A percentile compares a stretch with the other conserved stretches of the same genome.
phyloP scores from a whole-genome alignment of 2,888 invertebrate genomes.

The Watsonalla binaria region DNA sequence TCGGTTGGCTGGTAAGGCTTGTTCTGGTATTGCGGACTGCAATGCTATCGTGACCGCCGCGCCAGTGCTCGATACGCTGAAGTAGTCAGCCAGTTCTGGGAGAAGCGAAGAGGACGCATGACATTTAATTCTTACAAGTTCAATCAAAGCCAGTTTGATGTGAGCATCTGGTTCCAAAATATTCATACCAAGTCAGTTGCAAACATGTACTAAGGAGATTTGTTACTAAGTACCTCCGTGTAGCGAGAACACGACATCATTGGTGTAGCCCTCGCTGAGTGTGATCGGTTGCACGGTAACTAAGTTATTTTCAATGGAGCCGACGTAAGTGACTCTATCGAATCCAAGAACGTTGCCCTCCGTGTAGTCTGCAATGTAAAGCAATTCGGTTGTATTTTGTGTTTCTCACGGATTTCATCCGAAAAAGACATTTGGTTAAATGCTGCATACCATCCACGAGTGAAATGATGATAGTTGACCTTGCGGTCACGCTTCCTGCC shows the following conservation, averaged over 20 bases:
- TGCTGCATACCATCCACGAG: constrained; percentile 17
- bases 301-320: constrained; percentile 17
- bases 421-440: too few species aligned
- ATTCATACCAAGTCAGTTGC: too few species aligned
- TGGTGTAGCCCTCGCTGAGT: constrained; percentile 23
- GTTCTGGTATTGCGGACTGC: constrained; percentile 14
- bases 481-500: constrained; percentile 12
- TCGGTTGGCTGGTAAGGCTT: constrained; percentile 14
- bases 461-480: constrained; percentile 24
- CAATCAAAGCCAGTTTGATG: neutral
- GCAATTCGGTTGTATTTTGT: neutral
- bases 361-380: neutral
- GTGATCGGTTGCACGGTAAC: constrained; percentile 20
- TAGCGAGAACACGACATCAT: constrained; percentile 20
- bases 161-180: neutral
- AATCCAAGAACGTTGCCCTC: neutral
- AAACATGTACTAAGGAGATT: neutral
- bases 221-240: constrained; percentile 16
- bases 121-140: neutral
- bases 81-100: constrained; percentile 22
- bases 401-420: neutral
- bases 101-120: neutral
- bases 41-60: constrained; percentile 13
- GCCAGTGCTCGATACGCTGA: constrained; percentile 7
- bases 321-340: constrained; percentile 15